phyloP scores from a whole-genome alignment of 2,113 vertebrate species.

The Tenrec ecaudatus region DNA sequence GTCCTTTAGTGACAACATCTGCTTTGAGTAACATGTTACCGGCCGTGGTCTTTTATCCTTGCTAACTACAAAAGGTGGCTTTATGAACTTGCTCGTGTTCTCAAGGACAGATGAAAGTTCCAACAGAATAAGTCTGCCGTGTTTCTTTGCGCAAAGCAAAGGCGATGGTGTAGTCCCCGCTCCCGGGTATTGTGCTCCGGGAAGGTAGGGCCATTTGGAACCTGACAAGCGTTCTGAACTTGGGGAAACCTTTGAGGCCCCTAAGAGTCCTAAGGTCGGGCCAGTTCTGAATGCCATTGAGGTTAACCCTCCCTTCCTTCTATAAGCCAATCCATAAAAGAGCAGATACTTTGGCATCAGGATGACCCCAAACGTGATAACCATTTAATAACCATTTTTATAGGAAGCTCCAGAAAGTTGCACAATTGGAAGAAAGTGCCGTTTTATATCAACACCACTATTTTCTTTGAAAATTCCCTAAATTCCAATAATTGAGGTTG shows the following conservation, averaged over 20 bases:
- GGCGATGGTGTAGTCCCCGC: not conserved
- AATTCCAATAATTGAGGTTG: not conserved
- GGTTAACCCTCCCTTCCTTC: too few relatives aligned
- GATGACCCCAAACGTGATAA: not conserved
- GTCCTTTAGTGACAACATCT: not conserved
- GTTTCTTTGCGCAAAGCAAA: slow-evolving; percentile 11
- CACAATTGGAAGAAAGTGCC: slow-evolving; percentile 35
- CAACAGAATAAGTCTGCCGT: not conserved
- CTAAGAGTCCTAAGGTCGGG: too few relatives aligned
- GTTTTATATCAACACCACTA: not conserved
- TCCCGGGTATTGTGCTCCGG: not conserved
- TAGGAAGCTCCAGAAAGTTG: not conserved
- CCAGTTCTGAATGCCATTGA: too few relatives aligned
- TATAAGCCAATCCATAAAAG: too few relatives aligned
- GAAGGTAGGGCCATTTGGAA: too few relatives aligned
- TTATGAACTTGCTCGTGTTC: not conserved
- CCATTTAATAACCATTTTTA: slow-evolving; percentile 23
- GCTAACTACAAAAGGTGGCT: slow-evolving; percentile 28
- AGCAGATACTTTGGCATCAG: not conserved
- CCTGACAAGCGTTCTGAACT: too few relatives aligned
- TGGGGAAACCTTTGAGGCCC: too few relatives aligned
- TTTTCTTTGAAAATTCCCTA: not conserved
- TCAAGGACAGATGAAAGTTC: not conserved
- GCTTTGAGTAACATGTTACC: too few relatives aligned
- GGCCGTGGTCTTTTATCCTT: not conserved